phyloP scores from a whole-genome alignment of 2,113 vertebrate species.

The Manacus vitellinus region DNA sequence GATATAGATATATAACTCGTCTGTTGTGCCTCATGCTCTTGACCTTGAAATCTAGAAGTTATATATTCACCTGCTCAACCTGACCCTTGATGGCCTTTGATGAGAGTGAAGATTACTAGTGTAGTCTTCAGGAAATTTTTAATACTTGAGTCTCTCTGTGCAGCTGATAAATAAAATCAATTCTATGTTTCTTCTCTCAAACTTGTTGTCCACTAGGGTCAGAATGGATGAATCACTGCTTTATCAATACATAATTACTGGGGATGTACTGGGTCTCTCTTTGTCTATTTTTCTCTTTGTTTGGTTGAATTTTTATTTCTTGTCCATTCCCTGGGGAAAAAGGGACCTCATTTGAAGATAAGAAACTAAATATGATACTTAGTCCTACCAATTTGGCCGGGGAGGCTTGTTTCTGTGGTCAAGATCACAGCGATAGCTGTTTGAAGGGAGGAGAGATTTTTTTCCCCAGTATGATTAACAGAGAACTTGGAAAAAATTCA shows the following conservation, averaged over 20 bases:
- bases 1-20: not conserved
- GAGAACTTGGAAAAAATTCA: not conserved
- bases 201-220: not conserved
- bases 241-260: not conserved
- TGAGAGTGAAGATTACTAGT: not conserved
- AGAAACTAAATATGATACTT: not conserved
- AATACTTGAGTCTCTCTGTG: not conserved
- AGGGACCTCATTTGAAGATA: not conserved
- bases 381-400: not conserved
- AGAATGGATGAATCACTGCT: not conserved
- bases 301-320: not conserved
- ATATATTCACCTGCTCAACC: not conserved
- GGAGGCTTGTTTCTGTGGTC: not conserved
- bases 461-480: fast-evolving
- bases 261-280: not conserved
- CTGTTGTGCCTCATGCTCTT: not conserved
- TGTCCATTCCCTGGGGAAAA: not conserved
- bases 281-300: not conserved
- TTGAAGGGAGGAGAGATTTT: not conserved
- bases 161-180: not conserved
- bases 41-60: not conserved
- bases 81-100: not conserved
- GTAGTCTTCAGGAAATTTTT: not conserved
- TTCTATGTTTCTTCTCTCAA: not conserved
- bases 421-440: not conserved